These are phyloP conservation scores for Spinus pinus DNA, from an alignment of 2,797 vertebrate species.

Conservation along the genomic window DNA sequence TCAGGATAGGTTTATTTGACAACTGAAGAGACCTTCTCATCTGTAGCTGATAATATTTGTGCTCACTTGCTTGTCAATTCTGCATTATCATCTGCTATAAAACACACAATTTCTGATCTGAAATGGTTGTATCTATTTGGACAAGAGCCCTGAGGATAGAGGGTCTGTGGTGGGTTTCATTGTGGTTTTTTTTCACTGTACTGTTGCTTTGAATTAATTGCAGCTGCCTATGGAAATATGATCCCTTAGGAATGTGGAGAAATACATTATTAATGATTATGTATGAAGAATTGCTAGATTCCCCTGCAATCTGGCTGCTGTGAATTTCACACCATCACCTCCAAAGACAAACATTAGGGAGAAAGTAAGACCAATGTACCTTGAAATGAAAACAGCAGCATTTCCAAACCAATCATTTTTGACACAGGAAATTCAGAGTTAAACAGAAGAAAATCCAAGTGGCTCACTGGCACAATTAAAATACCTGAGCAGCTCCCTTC, in stretches of 20 bases:
- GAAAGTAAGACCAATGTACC: background rate
- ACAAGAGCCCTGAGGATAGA: background rate
- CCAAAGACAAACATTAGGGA: background rate
- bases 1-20: background rate
- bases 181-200: background rate
- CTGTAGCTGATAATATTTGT: background rate
- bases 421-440: background rate
- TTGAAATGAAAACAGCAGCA: background rate
- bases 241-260: background rate
- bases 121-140: background rate
- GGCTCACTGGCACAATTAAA: background rate
- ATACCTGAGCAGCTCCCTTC: background rate
- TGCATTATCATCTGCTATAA: background rate
- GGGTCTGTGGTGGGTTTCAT: background rate
- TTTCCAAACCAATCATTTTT: background rate
- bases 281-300: background rate
- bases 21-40: background rate
- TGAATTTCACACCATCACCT: background rate
- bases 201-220: constrained; percentile 4
- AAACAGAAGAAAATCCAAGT: background rate
- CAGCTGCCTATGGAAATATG: background rate
- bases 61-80: background rate
- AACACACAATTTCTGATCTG: background rate
- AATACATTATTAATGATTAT: constrained; percentile 31
- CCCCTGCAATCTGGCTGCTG: background rate